A percentile compares a stretch with the other conserved stretches of the same genome.
These are phyloP conservation scores for Alosa alosa DNA, from an alignment of 2,113 vertebrate genomes.

Conservation along the genomic window DNA sequence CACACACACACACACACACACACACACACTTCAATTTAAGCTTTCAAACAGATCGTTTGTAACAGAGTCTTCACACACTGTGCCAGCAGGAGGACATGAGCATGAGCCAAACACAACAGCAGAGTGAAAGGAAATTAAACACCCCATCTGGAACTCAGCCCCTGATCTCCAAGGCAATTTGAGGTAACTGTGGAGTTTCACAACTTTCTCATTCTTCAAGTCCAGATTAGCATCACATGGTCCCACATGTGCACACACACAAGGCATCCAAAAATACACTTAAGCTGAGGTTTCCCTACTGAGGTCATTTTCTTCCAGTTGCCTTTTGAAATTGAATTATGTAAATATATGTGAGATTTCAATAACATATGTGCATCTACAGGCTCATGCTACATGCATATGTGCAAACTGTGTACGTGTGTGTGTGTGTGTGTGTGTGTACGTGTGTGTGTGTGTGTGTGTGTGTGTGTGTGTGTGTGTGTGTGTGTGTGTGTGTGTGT, in stretches of 20 bases:
- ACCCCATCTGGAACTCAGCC: neutral
- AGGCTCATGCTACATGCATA: neutral
- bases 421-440: constrained; percentile 3
- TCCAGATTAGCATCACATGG: constrained; percentile 41
- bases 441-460: neutral
- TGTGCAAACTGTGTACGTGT: neutral
- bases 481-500: neutral
- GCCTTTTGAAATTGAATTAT: neutral
- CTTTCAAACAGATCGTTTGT: too few species aligned
- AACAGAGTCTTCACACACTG: too few species aligned
- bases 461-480: neutral
- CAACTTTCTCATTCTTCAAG: neutral
- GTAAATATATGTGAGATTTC: neutral
- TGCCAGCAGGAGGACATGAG: neutral
- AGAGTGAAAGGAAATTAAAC: neutral
- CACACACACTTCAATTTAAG: neutral
- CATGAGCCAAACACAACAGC: neutral
- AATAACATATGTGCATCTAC: neutral
- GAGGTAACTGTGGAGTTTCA: constrained; percentile 11
- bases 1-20: neutral
- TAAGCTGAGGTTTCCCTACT: too few species aligned
- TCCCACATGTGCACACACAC: neutral
- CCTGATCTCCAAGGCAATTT: neutral
- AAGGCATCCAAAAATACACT: too few species aligned
- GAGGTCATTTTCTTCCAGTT: neutral